These are phyloP conservation scores for Adelosebastes latens DNA, from an alignment of 2,797 vertebrate species.

Conservation along the genomic window DNA sequence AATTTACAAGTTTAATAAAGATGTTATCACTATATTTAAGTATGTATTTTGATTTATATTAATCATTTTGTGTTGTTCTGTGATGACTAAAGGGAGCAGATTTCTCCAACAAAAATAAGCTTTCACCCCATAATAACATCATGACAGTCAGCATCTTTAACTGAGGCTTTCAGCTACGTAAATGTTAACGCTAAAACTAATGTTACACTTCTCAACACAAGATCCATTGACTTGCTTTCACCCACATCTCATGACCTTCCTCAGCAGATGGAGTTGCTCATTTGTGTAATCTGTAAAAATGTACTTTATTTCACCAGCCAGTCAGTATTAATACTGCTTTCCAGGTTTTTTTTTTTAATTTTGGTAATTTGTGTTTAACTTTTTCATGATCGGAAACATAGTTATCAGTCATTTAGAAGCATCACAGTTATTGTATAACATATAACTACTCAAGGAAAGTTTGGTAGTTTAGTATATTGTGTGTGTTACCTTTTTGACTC, in stretches of 20 bases:
- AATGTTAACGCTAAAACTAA: neutral
- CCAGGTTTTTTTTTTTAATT: too few species aligned
- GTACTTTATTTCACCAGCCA: neutral
- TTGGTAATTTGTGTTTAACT: too few species aligned
- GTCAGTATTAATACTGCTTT: neutral
- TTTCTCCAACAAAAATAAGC: neutral
- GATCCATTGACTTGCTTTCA: neutral
- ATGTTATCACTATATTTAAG: too few species aligned
- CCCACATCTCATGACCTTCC: neutral
- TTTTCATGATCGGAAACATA: too few species aligned
- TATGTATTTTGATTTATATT: neutral
- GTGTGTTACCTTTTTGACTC: neutral
- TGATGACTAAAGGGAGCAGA: neutral
- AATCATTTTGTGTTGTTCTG: neutral
- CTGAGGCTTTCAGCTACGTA: neutral
- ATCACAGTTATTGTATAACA: too few species aligned
- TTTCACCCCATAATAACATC: neutral
- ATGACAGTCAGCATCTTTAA: neutral
- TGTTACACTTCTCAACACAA: too few species aligned
- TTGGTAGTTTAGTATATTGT: neutral
- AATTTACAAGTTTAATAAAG: too few species aligned
- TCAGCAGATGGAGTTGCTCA: neutral
- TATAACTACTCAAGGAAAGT: neutral
- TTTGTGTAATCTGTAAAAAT: neutral
- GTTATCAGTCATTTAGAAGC: too few species aligned